These are phyloP conservation scores for Zosterops japonicus DNA, from an alignment of 2,113 vertebrate species.

Conservation along the genomic window DNA sequence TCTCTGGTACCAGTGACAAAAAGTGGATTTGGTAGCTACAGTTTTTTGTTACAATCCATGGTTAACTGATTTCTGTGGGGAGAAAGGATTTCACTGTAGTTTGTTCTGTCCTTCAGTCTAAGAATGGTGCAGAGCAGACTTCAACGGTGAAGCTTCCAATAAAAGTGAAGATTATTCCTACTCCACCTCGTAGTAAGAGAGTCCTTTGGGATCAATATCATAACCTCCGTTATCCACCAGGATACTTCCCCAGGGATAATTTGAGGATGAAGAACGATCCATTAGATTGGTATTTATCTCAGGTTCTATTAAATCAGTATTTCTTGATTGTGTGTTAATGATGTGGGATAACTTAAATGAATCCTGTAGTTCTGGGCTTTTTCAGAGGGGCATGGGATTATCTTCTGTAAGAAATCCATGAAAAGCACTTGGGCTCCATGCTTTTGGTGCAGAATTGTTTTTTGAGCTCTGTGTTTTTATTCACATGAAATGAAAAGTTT, in stretches of 20 bases:
- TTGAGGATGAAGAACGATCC: slow-evolving; percentile 98
- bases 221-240: slow-evolving; percentile 95
- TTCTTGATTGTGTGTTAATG: not conserved
- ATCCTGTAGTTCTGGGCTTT: not conserved
- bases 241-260: slow-evolving; percentile 97
- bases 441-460: not conserved
- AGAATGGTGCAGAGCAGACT: slow-evolving; percentile 86
- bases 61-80: not conserved
- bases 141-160: slow-evolving; percentile 94
- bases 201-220: slow-evolving; percentile 99
- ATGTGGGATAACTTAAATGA: not conserved
- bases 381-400: not conserved
- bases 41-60: not conserved
- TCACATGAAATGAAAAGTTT: not conserved
- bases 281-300: slow-evolving; percentile 86
- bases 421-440: not conserved
- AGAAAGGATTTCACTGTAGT: not conserved
- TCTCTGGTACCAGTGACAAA: not conserved
- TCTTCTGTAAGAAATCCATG: not conserved
- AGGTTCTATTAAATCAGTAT: slow-evolving; percentile 16
- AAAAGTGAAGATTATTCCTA: slow-evolving; percentile 96
- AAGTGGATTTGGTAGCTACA: not conserved
- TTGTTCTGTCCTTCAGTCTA: slow-evolving; percentile 76
- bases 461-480: not conserved
- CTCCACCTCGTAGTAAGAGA: slow-evolving; percentile 93